Evolutionary conservation across 2,113 vertebrate species (phyloP).

Genomic region (Phalacrocorax pelagicus): DNA sequence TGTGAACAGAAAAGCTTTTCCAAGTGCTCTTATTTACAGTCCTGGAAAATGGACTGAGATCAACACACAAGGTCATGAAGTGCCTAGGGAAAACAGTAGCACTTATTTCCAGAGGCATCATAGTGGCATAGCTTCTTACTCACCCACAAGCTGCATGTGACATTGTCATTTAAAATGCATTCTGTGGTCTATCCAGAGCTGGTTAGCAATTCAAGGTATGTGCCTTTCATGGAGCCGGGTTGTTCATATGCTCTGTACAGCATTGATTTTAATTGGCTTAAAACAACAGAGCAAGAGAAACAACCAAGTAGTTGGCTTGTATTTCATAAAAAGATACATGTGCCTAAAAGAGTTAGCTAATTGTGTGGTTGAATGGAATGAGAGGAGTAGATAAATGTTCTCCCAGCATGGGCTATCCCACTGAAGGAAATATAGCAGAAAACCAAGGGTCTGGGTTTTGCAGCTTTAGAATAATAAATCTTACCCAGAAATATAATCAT

Average conservation of each 20-base stretch:
- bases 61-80: constrained; percentile 58
- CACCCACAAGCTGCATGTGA: constrained; percentile 44
- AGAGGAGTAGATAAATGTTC: not conserved
- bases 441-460: not conserved
- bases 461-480: not conserved
- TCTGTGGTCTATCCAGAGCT: constrained; percentile 29
- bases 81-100: constrained; percentile 44
- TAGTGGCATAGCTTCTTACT: constrained; percentile 45
- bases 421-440: not conserved
- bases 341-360: not conserved
- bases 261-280: not conserved
- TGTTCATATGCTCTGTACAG: not conserved
- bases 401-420: not conserved
- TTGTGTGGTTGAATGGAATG: not conserved
- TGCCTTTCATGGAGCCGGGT: not conserved
- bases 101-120: constrained; percentile 46
- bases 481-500: not conserved
- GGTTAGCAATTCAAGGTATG: constrained; percentile 7
- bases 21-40: constrained; percentile 67
- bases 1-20: constrained; percentile 64
- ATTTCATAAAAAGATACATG: constrained; percentile 32
- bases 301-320: constrained; percentile 35
- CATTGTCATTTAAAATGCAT: constrained; percentile 51
- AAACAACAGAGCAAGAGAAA: not conserved
- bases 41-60: constrained; percentile 53